Base-by-base conservation (phyloP, 2,113 vertebrate genomes). In the Gracilinanus agilis region DNA sequence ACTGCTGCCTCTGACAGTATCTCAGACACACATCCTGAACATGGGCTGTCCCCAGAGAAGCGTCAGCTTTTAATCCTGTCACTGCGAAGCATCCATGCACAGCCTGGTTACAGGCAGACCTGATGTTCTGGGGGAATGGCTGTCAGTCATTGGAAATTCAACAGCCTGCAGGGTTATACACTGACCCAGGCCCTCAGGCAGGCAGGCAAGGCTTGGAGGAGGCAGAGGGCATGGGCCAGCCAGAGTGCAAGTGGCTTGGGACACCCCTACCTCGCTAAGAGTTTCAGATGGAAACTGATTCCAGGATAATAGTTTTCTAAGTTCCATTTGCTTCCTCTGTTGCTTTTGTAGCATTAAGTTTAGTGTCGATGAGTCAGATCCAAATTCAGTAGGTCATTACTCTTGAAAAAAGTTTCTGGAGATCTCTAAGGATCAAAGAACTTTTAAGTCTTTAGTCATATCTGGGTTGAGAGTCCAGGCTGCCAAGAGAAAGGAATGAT, bases 21-120 rank as follows among this genome's bases (percentile, higher is more conserved):
- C 96, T 96, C 96, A 97, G 94, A 93, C 94, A 96, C 55, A 90
- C 96, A 67, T 95, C 53, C 96, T 90, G 95, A 95, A 44, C 95
- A 58, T 61, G 61, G 94, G 89, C 92, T 93, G 95, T 96, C 97
- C 96, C 96, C 58, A 92, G 97, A 97, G 97, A 94, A 94, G 54
- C 88, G 0, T 93, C 93, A 55, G 92, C 3, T 53, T 91, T 94
- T 93, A 90, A 90, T 95, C 91, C 92, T 67, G 93, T 97, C 97
- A 95, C 95, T 0, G 54, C 21, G 94, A 97, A 93, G 95, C 97
- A 97, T 83, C 96, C 97, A 94, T 24, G 93, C 97, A 91, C 91
- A 93, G 92, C 96, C 91, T 61, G 13, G 94, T 93, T 92, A 90
- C 6, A 92, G 95, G 96, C 96, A 96, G 96, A 95, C 88, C 91